phyloP scores from a whole-genome alignment of 37 sponge, comb jelly and placozoan species.

The Oopsacas minuta region DNA sequence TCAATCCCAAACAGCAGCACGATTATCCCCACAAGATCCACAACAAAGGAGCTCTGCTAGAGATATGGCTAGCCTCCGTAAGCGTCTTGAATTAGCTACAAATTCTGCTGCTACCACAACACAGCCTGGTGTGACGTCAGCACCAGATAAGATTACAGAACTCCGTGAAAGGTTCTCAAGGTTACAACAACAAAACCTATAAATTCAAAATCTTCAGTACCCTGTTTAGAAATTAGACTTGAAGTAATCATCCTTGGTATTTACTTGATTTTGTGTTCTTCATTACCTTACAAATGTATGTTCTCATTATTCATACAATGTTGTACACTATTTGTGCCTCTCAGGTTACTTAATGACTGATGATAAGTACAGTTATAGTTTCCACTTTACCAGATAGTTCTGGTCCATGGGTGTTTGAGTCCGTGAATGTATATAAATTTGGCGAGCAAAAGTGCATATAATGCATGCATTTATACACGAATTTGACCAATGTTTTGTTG shows the following conservation, averaged over 20 bases:
- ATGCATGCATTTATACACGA: too few relatives aligned
- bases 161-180: not conserved
- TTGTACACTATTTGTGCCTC: not conserved
- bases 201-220: too few relatives aligned
- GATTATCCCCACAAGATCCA: not conserved
- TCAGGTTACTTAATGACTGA: too few relatives aligned
- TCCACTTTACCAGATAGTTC: too few relatives aligned
- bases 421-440: too few relatives aligned
- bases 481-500: too few relatives aligned
- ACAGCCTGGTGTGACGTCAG: not conserved
- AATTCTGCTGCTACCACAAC: not conserved
- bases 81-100: not conserved
- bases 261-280: not conserved
- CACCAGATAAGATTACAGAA: not conserved
- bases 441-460: too few relatives aligned
- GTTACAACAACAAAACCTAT: not conserved
- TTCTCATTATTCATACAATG: not conserved
- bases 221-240: not conserved
- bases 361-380: too few relatives aligned
- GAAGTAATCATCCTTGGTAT: not conserved
- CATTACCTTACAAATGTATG: not conserved
- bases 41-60: not conserved
- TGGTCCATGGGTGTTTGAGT: too few relatives aligned
- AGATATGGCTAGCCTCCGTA: not conserved
- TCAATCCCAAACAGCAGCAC: not conserved